phyloP scores from a whole-genome alignment of 2,888 invertebrate genomes.

The Drosophila bunnanda region DNA sequence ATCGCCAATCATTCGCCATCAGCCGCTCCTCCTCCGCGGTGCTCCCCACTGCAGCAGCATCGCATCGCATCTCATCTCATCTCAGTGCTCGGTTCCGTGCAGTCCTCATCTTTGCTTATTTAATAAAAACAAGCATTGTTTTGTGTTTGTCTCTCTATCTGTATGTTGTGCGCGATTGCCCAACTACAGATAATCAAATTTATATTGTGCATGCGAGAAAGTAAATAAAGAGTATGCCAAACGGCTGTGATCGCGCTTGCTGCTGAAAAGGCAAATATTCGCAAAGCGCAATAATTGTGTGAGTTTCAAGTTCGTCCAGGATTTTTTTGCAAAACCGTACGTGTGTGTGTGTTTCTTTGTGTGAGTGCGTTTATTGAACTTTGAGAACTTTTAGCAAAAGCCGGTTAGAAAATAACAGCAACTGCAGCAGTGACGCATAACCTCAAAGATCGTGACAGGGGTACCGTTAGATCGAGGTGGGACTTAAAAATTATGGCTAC shows the following conservation, averaged over 20 bases:
- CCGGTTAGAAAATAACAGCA: constrained; percentile 52
- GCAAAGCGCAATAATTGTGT: constrained; percentile 42
- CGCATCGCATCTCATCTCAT: constrained; percentile 8
- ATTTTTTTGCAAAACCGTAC: constrained; percentile 1
- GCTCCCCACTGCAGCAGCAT: constrained; percentile 42
- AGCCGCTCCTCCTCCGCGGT: constrained; percentile 53
- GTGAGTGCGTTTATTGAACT: constrained; percentile 66
- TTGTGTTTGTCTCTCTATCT: constrained; percentile 39
- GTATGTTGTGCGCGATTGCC: constrained; percentile 60
- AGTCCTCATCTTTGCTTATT: constrained; percentile 37
- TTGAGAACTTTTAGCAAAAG: constrained; percentile 48
- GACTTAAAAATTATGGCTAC: constrained; percentile 33
- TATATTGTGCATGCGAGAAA: constrained; percentile 71
- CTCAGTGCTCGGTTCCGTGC: constrained; percentile 41
- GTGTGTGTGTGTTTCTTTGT: constrained; percentile 24
- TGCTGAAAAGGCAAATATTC: constrained; percentile 54
- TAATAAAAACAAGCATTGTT: constrained; percentile 35
- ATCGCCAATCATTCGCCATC: constrained; percentile 66
- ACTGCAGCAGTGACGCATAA: constrained; percentile 51
- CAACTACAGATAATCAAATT: constrained; percentile 73
- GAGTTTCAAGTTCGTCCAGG: constrained; percentile 21
- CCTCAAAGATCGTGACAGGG: constrained; percentile 58
- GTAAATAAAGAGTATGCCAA: constrained; percentile 60
- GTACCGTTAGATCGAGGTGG: constrained; percentile 62
- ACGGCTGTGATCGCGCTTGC: constrained; percentile 44